These are phyloP conservation scores for Polyodon spathula DNA, from an alignment of 2,113 vertebrate species.

Conservation along the genomic window DNA sequence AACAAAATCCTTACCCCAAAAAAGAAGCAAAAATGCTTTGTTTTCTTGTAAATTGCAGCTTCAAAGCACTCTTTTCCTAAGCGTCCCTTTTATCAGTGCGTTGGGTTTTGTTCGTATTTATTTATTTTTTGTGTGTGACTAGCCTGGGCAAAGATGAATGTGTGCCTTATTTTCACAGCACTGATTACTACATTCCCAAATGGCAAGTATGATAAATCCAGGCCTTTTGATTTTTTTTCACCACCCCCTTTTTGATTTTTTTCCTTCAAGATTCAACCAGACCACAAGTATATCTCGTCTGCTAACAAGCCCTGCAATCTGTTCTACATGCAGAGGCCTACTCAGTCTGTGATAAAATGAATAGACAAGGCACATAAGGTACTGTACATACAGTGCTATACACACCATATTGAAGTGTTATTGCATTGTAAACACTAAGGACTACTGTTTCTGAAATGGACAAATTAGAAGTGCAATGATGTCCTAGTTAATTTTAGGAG, in stretches of 20 bases:
- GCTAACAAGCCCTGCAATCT: not conserved
- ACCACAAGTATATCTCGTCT: constrained; percentile 28
- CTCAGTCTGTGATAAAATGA: constrained; percentile 2
- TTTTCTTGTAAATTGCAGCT: constrained; percentile 55
- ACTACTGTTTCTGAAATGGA: too few relatives aligned
- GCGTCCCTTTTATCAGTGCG: constrained; percentile 55
- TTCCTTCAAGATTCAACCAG: constrained; percentile 32
- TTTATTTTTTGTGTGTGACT: constrained; percentile 56
- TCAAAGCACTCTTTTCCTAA: constrained; percentile 59
- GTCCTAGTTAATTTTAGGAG: too few relatives aligned
- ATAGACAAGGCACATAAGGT: not conserved
- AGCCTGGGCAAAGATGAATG: constrained; percentile 66
- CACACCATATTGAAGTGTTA: too few relatives aligned
- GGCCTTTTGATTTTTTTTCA: constrained; percentile 53
- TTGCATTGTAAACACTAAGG: too few relatives aligned
- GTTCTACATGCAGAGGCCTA: too few relatives aligned
- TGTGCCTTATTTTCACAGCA: constrained; percentile 62
- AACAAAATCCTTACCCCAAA: constrained; percentile 36
- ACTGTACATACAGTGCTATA: not conserved
- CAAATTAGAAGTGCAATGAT: too few relatives aligned
- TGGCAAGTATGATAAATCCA: constrained; percentile 68
- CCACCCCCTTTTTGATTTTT: constrained; percentile 36
- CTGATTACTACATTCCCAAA: constrained; percentile 65
- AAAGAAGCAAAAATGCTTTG: constrained; percentile 49
- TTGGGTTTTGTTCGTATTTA: constrained; percentile 63